Conservation (phyloP, 2,797 vertebrate species). For the Pipistrellus nathusii region DNA sequence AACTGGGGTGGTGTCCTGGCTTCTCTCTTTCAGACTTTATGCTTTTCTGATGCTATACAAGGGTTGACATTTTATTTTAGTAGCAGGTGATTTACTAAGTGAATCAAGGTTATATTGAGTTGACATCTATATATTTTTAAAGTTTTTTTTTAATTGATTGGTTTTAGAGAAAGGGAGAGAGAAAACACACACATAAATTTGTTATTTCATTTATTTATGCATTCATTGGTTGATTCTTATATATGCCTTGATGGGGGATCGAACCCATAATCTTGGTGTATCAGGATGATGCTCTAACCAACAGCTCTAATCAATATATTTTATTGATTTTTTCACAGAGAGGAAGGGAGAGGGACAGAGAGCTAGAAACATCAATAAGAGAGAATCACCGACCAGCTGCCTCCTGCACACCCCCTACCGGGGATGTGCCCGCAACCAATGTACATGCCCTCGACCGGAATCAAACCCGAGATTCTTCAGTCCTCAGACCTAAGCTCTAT, state of each 20-base stretch:
- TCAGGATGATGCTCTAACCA: neutral
- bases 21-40: slow-evolving; percentile 26
- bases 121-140: neutral
- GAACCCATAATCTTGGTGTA: neutral
- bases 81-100: slow-evolving; percentile 8
- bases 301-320: no score
- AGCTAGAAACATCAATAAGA: no score
- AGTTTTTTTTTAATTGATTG: neutral
- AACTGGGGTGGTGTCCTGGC: neutral
- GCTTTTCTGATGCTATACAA: neutral
- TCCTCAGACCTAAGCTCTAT: no score
- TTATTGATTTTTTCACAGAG: no score
- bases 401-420: no score
- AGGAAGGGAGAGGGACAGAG: no score
- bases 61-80: slow-evolving; percentile 47
- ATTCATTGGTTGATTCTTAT: neutral
- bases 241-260: neutral
- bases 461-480: no score
- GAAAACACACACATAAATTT: neutral
- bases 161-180: neutral
- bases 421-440: no score
- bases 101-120: slow-evolving; percentile 12
- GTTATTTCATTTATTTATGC: neutral
- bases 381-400: no score
- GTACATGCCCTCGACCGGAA: no score